These are phyloP conservation scores for Endotricha flammealis DNA, from an alignment of 2,888 invertebrate species.

Conservation along the genomic window DNA sequence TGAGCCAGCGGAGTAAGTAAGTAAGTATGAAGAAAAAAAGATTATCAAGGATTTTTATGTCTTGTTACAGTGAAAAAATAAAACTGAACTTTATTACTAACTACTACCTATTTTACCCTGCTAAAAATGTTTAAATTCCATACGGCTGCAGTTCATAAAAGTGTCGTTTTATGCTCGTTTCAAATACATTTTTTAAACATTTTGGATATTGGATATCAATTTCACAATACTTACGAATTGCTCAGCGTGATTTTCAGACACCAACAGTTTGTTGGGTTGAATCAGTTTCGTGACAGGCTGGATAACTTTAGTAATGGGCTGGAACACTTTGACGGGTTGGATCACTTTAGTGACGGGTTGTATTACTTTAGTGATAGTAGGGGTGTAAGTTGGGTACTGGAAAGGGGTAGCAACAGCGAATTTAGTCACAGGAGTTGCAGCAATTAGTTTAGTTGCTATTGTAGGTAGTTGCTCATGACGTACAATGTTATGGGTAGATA, in stretches of 20 bases:
- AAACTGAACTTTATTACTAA: too few relatives aligned
- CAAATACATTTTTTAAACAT: too few relatives aligned
- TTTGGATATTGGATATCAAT: too few relatives aligned
- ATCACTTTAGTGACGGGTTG: slow-evolving; percentile 22
- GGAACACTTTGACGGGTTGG: too few relatives aligned
- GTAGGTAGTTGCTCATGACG: slow-evolving; percentile 47
- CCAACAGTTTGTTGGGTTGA: slow-evolving; percentile 18
- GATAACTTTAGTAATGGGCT: slow-evolving; percentile 35
- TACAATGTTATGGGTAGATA: slow-evolving; percentile 54
- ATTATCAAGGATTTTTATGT: too few relatives aligned
- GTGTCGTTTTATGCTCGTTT: too few relatives aligned
- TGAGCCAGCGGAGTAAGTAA: too few relatives aligned
- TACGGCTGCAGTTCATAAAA: too few relatives aligned
- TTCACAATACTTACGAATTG: slow-evolving; percentile 18
- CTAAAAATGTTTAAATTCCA: too few relatives aligned
- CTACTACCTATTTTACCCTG: too few relatives aligned
- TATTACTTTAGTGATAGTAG: slow-evolving; percentile 32
- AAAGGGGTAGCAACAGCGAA: slow-evolving; percentile 28
- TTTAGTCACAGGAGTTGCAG: slow-evolving; percentile 26
- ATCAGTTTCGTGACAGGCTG: slow-evolving; percentile 22
- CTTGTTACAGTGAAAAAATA: too few relatives aligned
- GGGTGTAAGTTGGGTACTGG: slow-evolving; percentile 28
- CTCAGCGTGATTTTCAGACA: slow-evolving; percentile 21
- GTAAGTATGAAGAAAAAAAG: too few relatives aligned
- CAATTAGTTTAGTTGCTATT: slow-evolving; percentile 21